These are phyloP conservation scores for Dendronephthya gigantea DNA, from an alignment of 64 coral and sea anemone genomes.

Conservation along the genomic window DNA sequence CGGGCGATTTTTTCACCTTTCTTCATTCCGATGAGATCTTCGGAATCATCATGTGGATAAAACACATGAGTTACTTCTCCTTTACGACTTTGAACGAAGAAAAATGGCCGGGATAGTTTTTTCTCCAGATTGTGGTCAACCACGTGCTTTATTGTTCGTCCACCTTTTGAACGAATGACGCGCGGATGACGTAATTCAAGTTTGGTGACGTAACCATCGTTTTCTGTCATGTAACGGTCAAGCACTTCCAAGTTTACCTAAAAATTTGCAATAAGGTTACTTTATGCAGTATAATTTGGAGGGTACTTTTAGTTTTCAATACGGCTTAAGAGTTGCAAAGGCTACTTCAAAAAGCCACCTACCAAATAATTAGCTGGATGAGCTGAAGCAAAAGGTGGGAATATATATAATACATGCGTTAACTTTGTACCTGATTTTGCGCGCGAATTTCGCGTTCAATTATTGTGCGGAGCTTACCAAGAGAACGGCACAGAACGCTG, in stretches of 20 bases:
- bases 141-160: background rate
- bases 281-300: no score
- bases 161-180: background rate
- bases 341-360: no score
- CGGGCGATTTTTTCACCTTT: background rate
- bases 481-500: no score
- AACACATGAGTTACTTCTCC: background rate
- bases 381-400: no score
- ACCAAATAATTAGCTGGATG: no score
- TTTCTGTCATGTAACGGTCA: background rate
- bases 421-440: no score
- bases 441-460: no score
- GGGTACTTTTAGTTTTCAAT: no score
- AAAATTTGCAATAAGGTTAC: no score
- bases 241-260: background rate
- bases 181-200: conserved; percentile 4
- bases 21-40: background rate
- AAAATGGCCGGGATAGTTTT: background rate
- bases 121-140: background rate
- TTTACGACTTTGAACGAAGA: background rate
- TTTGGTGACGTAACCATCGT: background rate
- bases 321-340: no score
- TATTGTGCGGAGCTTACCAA: no score
- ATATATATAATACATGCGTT: no score
- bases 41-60: conserved; percentile 6